Base-by-base conservation (phyloP, 2,797 vertebrate genomes). In the Cyprinodon diabolis region DNA sequence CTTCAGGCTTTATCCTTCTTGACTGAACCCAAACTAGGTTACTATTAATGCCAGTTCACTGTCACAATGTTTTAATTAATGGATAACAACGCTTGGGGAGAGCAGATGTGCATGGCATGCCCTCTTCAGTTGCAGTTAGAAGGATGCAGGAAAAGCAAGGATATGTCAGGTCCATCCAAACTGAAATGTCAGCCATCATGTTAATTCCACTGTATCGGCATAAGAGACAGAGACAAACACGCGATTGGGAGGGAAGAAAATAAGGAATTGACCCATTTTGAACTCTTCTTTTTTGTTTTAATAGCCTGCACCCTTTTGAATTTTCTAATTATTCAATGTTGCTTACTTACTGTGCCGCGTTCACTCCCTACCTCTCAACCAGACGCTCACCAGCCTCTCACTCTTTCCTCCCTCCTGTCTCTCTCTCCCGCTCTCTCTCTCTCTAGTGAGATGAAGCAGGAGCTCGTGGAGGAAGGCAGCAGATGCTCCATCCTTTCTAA, bases 371-470 rank as follows among this genome's bases (percentile, higher is more conserved):
- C 85, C 83, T 84, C 85, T 87, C 74, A 55, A 90, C 87, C 82
- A 86, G 84, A 82, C 82, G 51, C 84, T 93, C 75, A 86, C 81
- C 78, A 77, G 72, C 81, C 77, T 76, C 71, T 68, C 72, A 0
- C 83, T 80, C 71, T 76, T 79, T 68, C 72, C 71, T 66, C 66
- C 77, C 45, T 43, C 69, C 80, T 77, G 43, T 74, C 69, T 48
- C 72, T 51, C 63, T 47, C 69, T 19, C 77, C 70, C 71, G 69
- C 79, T 43, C 83, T 77, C 78, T 62, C 78, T 11, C 49, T 83
- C 73, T 78, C 62, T 90, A 99, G 98, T 25, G 97, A 98, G 92
- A 95, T 98, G 95, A 98, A 96, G 94, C 97, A 97, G 93, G 97
- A 96, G 92, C 92, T 99, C 88, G 96, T 95, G 21, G 98, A 98